Evolutionary conservation across 2,888 invertebrate species (phyloP), one percentile per base, ranked within the genome.

Genomic region (Smittia sp.): DNA sequence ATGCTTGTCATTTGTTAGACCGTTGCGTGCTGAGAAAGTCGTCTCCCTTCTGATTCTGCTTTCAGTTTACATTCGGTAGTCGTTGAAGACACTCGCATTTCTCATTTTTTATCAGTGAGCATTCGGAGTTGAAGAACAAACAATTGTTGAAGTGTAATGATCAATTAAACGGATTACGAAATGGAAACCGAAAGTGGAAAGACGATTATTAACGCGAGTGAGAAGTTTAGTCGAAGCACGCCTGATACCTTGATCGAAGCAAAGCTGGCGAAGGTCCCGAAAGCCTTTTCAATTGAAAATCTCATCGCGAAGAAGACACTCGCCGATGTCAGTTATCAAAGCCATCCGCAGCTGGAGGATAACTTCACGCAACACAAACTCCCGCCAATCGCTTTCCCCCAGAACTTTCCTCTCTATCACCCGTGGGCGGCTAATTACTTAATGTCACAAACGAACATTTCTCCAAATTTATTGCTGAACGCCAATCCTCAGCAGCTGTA

Each of bases 261-360:
- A 25, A 79, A 80, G 75, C 74, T 80, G 67, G 78, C 78, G 32
- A 80, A 79, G 54, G 79, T 81, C 75, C 79, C 81, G 3, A 82
- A 81, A 75, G 80, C 82, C n/a, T 82, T 82, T 75, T 82, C 82
- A 15, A 82, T 82, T 74, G 82, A 82, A 77, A 82, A 80, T 76
- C 76, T 82, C 75, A 82, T 82, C 75, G 79, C 82, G 32, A 80
- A 72, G 62, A 52, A 58, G n/a, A 22, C 58, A 65, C 52, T 2
- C 27, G 20, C 22, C 4, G 39, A 22, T 20, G 15, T 52, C 9
- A 32, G 15, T 67, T 24, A 68, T 58, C 13, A 54, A 22, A 20
- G 46, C 13, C 46, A 63, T 32, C 58, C 2, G 6, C 20, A 13
- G 3, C 15, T 68, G 7, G 38, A 18, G 7, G 65, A 65, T 7